Base-by-base conservation (phyloP, 1,140 invertebrate genomes). In the Oncopodura yosiiana region DNA sequence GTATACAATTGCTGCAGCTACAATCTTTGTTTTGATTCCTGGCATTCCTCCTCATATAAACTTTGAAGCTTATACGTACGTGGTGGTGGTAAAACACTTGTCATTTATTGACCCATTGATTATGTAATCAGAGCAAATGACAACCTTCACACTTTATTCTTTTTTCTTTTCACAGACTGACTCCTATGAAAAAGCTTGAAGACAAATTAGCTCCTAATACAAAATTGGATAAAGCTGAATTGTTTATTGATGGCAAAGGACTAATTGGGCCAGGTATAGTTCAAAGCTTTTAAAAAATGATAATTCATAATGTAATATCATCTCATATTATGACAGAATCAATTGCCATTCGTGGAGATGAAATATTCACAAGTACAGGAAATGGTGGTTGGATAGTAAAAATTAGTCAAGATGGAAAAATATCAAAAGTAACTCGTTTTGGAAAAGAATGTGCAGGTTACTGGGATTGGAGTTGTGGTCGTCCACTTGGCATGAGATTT, bases 401-500 rank as follows among this genome's bases (percentile, higher is more conserved):
- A 73, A 63, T 85, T 16, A 55, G n/a, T n/a, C n/a, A n/a, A n/a
- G n/a, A n/a, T n/a, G n/a, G n/a, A n/a, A n/a, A n/a, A n/a, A n/a
- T n/a, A n/a, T n/a, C n/a, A n/a, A n/a, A n/a, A n/a, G n/a, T 34
- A 34, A 81, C 77, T 69, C 78, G 78, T 19, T 56, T 76, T 26
- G 74, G 75, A 66, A 77, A 85, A 69, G 81, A 83, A 64, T 66
- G 76, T 14, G 76, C 78, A 24, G 66, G 64, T 16, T 46, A 51
- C 4, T 66, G 66, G 66, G 64, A 69, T 51, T 62, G 58, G 29
- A 56, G 57, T 61, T 91, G 87, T 75, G 87, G 87, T 4, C 75
- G 86, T 61, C 84, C 86, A 3, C 70, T 91, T 1, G 87, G 87
- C 19, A 70, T 93, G 54, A 69, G 73, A 45, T 81, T 89, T 68